Percentiles rank a stretch among this genome's conserved stretches.
Evolutionary conservation across 2,888 invertebrate species (phyloP).

Genomic region (Herminia tarsipennalis): DNA sequence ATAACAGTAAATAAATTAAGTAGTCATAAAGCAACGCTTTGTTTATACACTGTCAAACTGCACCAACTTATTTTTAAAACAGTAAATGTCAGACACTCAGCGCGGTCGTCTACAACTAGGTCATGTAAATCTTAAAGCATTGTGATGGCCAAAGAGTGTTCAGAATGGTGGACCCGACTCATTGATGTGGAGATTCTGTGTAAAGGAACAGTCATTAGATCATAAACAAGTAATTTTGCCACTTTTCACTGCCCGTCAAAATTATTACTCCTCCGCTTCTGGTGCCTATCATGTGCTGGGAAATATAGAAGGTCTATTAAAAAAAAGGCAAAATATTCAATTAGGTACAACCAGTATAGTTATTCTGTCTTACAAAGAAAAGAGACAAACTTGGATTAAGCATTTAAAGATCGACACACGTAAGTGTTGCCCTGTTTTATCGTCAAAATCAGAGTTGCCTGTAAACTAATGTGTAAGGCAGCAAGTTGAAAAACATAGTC

Average conservation of each 20-base stretch:
- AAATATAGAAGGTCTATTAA: too few relatives aligned
- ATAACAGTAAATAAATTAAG: constrained; percentile 27
- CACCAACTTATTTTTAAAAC: constrained; percentile 43
- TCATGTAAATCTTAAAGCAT: constrained; percentile 33
- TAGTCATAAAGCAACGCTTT: constrained; percentile 27
- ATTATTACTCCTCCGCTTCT: too few relatives aligned
- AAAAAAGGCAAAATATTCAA: too few relatives aligned
- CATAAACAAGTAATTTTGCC: neutral
- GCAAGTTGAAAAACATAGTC: too few relatives aligned
- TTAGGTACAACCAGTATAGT: too few relatives aligned
- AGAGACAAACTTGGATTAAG: too few relatives aligned
- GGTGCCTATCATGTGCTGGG: too few relatives aligned
- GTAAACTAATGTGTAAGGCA: too few relatives aligned
- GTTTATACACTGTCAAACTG: constrained; percentile 41
- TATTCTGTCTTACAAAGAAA: too few relatives aligned
- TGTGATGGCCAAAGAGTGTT: constrained; percentile 23
- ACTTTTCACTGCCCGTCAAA: neutral
- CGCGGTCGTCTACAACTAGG: constrained; percentile 33
- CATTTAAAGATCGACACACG: too few relatives aligned
- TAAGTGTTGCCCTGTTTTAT: too few relatives aligned
- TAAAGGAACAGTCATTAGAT: neutral
- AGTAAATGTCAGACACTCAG: constrained; percentile 43
- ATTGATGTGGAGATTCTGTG: neutral
- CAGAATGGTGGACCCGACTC: constrained; percentile 9
- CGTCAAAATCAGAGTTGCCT: too few relatives aligned